Evolutionary conservation across 2,113 vertebrate species (phyloP).

Genomic region (Andinoacara biseriatus): DNA sequence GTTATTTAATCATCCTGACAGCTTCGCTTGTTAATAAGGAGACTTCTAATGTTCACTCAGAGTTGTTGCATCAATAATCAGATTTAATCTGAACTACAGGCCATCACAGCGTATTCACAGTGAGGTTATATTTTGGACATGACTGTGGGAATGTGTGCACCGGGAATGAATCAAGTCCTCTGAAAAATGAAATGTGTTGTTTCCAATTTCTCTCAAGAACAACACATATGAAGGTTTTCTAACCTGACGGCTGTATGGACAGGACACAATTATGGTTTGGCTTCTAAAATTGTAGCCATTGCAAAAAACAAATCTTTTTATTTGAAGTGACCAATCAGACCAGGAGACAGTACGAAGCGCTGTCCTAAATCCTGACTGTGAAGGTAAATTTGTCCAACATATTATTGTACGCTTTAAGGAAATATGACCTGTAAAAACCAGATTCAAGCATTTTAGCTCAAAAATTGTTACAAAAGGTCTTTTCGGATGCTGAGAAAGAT

Average conservation of each 20-base stretch:
- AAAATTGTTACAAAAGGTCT: not conserved
- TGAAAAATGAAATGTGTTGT: no score
- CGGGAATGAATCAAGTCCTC: not conserved
- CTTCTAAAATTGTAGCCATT: accelerated
- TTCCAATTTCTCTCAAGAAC: no score
- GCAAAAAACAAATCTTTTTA: not conserved
- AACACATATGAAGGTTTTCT: no score
- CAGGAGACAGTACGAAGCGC: no score
- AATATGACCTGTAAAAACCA: accelerated
- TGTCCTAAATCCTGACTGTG: no score
- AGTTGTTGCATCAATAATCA: not conserved
- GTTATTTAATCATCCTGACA: not conserved
- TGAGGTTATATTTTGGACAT: not conserved
- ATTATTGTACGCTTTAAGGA: not conserved
- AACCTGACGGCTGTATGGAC: not conserved
- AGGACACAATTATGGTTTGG: not conserved
- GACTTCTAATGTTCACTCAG: not conserved
- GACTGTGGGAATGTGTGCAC: not conserved
- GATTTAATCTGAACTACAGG: not conserved
- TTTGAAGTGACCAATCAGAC: not conserved
- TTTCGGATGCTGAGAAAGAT: not conserved
- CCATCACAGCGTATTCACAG: not conserved
- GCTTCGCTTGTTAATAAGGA: not conserved
- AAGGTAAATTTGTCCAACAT: no score
- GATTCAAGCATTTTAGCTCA: accelerated